Conservation (phyloP, 2,797 vertebrate species). For the Acrocephalus scirpaceus region DNA sequence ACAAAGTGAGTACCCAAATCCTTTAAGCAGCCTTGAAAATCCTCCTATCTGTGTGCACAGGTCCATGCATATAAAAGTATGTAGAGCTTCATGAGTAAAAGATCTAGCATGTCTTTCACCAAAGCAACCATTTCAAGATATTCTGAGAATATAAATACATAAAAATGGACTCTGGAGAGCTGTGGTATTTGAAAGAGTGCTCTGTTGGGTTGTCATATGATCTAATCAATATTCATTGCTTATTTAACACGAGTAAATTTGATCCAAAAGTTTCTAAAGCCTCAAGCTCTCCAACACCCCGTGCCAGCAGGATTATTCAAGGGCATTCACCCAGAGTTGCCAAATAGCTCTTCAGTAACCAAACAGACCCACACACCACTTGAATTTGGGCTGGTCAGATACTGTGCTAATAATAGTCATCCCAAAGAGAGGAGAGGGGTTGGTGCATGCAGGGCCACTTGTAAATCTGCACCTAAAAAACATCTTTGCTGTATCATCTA, state of each 20-base stretch:
- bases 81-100: not conserved
- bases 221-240: conserved; percentile 19
- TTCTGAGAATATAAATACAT: not conserved
- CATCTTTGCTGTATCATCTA: not conserved
- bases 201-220: not conserved
- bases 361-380: not conserved
- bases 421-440: not conserved
- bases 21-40: not conserved
- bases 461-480: not conserved
- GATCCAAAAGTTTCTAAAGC: conserved; percentile 16
- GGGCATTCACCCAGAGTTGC: conserved; percentile 1
- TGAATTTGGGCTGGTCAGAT: not conserved
- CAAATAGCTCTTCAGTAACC: not conserved
- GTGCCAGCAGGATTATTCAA: not conserved
- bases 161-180: not conserved
- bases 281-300: not conserved
- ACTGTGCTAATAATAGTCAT: not conserved
- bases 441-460: not conserved
- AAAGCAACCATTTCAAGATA: not conserved
- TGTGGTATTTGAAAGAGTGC: not conserved
- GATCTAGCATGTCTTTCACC: not conserved
- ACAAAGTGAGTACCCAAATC: not conserved
- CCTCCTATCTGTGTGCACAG: not conserved
- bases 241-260: conserved; percentile 29
- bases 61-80: not conserved